phyloP scores from a whole-genome alignment of 2,797 vertebrate genomes.

The Staurois parvus region DNA sequence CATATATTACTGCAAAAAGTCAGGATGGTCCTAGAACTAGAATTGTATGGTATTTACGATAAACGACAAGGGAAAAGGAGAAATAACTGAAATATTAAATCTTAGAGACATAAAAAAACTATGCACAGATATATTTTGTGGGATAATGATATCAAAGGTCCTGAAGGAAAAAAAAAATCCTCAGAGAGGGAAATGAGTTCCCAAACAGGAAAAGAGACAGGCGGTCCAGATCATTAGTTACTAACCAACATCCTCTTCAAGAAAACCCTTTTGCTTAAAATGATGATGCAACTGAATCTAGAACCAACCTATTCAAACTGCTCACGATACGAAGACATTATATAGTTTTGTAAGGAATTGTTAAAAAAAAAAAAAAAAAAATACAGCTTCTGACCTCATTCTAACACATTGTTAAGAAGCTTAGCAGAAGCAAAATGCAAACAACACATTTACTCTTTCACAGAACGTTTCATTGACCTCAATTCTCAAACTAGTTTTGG shows the following conservation, averaged over 20 bases:
- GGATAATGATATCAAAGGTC: conserved; percentile 29
- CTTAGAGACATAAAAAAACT: neutral
- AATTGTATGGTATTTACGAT: neutral
- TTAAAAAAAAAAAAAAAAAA: neutral
- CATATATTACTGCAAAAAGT: neutral
- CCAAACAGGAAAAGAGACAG: conserved; percentile 60
- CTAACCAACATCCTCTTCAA: conserved; percentile 56
- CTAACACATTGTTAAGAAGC: neutral
- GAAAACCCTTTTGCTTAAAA: conserved; percentile 10
- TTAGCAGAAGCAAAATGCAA: neutral
- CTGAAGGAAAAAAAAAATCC: conserved; percentile 49
- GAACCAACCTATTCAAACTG: neutral
- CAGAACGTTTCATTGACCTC: conserved; percentile 9
- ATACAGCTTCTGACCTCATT: neutral
- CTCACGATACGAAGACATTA: neutral
- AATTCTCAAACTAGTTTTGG: neutral
- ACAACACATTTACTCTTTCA: neutral
- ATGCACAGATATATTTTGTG: neutral
- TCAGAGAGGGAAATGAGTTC: conserved; percentile 59
- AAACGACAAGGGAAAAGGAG: neutral
- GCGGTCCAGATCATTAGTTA: conserved; percentile 55
- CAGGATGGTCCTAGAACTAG: neutral
- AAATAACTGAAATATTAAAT: neutral
- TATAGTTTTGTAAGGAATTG: neutral
- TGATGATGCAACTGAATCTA: neutral